Evolutionary conservation across 2,113 vertebrate species (phyloP).

Genomic region (Gracilinanus agilis): DNA sequence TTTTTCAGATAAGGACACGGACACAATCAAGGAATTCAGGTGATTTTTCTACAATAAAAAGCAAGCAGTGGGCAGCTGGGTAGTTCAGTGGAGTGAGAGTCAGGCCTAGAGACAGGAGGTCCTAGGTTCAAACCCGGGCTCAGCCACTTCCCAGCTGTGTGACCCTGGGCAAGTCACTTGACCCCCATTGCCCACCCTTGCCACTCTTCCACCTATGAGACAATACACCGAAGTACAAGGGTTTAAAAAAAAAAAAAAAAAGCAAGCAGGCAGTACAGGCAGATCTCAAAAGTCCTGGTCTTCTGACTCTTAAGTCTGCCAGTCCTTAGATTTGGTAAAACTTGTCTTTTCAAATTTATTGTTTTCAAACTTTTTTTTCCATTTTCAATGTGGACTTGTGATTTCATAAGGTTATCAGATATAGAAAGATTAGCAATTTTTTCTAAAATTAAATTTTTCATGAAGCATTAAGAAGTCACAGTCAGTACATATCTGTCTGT

Average conservation of each 20-base stretch:
- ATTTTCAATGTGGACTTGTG: not conserved
- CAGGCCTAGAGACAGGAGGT: too few species aligned
- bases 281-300: not conserved
- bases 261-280: not conserved
- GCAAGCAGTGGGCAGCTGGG: too few species aligned
- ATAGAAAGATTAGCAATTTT: not conserved
- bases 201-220: too few species aligned
- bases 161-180: too few species aligned
- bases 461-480: not conserved
- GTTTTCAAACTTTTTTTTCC: not conserved
- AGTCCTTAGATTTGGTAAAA: not conserved
- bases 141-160: too few species aligned
- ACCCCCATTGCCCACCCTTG: too few species aligned
- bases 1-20: slow-evolving; percentile 10
- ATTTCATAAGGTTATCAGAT: not conserved
- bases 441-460: not conserved
- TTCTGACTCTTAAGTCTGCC: not conserved
- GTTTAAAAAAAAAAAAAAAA: too few species aligned
- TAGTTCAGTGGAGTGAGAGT: too few species aligned
- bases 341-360: not conserved
- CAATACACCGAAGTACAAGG: too few species aligned
- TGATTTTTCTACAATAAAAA: not conserved
- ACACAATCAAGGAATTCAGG: not conserved
- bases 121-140: too few species aligned
- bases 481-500: not conserved